Percentiles rank a stretch among this genome's conserved stretches.
phyloP scores from a whole-genome alignment of 2,888 invertebrate genomes.

The Craniophora ligustri region DNA sequence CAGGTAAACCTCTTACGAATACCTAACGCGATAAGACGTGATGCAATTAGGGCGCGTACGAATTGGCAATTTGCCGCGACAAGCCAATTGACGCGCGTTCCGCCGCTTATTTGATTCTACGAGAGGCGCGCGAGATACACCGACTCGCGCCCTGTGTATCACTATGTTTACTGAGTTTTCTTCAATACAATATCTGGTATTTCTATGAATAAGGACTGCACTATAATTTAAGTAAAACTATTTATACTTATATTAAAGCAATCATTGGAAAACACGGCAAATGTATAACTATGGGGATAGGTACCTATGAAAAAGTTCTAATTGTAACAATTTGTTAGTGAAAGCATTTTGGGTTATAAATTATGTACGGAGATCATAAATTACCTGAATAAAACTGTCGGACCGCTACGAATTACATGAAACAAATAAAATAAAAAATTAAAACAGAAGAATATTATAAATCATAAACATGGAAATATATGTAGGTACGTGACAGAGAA shows the following conservation, averaged over 20 bases:
- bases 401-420: slow-evolving; percentile 85
- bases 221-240: neutral
- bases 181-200: neutral
- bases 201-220: too few species aligned
- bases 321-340: neutral
- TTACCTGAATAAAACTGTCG: slow-evolving; percentile 87
- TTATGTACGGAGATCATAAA: slow-evolving; percentile 30
- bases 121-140: slow-evolving; percentile 20
- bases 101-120: slow-evolving; percentile 56
- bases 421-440: slow-evolving; percentile 80
- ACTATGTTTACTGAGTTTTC: slow-evolving; percentile 1
- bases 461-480: slow-evolving; percentile 31
- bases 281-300: too few species aligned
- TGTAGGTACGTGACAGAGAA: too few species aligned
- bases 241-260: too few species aligned
- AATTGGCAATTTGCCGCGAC: slow-evolving; percentile 75
- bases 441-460: slow-evolving; percentile 56
- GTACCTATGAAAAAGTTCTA: too few species aligned
- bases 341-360: slow-evolving; percentile 9
- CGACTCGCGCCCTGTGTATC: neutral
- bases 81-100: slow-evolving; percentile 63
- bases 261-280: too few species aligned
- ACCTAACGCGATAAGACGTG: slow-evolving; percentile 53
- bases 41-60: slow-evolving; percentile 65
- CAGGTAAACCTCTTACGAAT: slow-evolving; percentile 40